A percentile compares a stretch with the other conserved stretches of the same genome.
These are phyloP conservation scores for Neoscelio sp. DNA, from an alignment of 2,888 invertebrate species.

Conservation along the genomic window DNA sequence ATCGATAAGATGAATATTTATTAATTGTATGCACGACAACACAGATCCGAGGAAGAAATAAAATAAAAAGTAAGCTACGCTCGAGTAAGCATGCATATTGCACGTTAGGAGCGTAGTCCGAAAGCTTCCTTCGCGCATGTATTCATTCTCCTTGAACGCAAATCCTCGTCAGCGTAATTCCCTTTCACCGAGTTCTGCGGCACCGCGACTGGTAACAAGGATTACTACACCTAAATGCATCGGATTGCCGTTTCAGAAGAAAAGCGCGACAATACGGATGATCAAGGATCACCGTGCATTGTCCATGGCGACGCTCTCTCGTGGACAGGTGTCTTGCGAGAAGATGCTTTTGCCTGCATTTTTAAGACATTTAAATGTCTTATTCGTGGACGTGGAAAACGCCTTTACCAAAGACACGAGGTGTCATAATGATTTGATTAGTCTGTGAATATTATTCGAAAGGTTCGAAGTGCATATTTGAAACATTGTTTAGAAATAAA, in stretches of 20 bases:
- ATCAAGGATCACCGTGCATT: constrained; percentile 12
- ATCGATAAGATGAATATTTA: constrained; percentile 36
- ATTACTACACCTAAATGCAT: constrained; percentile 34
- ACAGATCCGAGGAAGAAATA: constrained; percentile 41
- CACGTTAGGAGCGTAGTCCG: constrained; percentile 67
- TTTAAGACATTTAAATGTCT: too few species aligned
- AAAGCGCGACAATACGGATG: constrained; percentile 22
- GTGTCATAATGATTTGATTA: too few species aligned
- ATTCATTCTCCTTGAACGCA: constrained; percentile 79
- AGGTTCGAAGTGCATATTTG: too few species aligned
- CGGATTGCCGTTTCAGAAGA: constrained; percentile 24
- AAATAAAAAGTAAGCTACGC: constrained; percentile 48
- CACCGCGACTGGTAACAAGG: constrained; percentile 44
- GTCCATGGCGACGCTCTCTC: constrained; percentile 24
- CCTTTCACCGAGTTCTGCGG: constrained; percentile 76
- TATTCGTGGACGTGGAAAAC: too few species aligned
- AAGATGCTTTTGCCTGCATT: too few species aligned
- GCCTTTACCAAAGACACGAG: too few species aligned
- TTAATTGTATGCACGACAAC: constrained; percentile 32
- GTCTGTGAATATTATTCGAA: too few species aligned
- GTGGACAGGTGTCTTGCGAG: too few species aligned
- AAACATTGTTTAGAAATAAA: too few species aligned
- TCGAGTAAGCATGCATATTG: constrained; percentile 53
- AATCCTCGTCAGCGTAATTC: constrained; percentile 73
- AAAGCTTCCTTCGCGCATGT: constrained; percentile 71